These are phyloP conservation scores for Crotalus helleri DNA, from an alignment of 2,113 vertebrate species.

Conservation along the genomic window DNA sequence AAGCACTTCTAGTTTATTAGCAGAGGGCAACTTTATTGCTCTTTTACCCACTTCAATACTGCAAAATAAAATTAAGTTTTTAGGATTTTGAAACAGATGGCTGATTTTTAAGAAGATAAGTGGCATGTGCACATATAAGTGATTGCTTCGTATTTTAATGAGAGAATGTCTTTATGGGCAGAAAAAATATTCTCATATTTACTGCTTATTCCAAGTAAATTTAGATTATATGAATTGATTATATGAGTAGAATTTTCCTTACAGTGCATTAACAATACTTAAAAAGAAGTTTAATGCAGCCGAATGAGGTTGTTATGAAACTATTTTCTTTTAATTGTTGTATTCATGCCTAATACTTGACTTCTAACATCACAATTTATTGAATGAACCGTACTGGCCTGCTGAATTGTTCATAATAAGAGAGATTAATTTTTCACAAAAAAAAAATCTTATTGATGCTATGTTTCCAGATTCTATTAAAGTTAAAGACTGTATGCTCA, in stretches of 20 bases:
- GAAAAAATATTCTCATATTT: neutral
- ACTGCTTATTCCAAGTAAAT: neutral
- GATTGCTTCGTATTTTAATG: neutral
- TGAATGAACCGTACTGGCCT: neutral
- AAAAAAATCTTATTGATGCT: neutral
- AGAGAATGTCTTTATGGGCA: neutral
- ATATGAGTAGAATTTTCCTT: neutral
- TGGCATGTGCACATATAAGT: neutral
- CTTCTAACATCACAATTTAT: neutral
- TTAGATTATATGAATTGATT: neutral
- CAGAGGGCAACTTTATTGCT: conserved; percentile 16
- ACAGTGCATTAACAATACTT: neutral
- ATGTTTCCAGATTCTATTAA: neutral
- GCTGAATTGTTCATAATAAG: neutral
- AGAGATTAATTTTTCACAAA: neutral
- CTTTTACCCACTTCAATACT: neutral
- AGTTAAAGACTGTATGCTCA: neutral
- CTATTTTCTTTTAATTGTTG: neutral
- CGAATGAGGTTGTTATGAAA: neutral
- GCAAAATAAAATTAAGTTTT: neutral
- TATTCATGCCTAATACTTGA: neutral
- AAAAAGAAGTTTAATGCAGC: neutral
- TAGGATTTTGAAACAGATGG: conserved; percentile 8
- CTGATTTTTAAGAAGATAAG: neutral
- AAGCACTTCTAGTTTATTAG: neutral